Evolutionary conservation across 2,888 invertebrate genomes (phyloP).

Genomic region (Lomographa bimaculata): DNA sequence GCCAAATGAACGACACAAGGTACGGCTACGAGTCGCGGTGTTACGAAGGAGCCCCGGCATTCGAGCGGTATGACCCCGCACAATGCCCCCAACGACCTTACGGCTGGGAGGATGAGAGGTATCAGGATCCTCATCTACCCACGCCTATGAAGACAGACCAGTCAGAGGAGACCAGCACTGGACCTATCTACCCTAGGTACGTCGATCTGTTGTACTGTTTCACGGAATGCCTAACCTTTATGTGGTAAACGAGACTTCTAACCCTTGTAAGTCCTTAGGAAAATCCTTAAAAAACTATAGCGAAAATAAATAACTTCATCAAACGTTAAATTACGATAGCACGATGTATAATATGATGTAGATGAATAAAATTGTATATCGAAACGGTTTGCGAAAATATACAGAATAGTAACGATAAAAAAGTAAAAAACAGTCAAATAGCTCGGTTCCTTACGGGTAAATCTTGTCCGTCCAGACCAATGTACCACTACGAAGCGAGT

Average conservation of each 20-base stretch:
- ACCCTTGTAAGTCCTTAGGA: too few relatives aligned
- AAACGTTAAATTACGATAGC: too few relatives aligned
- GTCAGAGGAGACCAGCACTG: conserved; percentile 86
- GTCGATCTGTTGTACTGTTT: conserved; percentile 42
- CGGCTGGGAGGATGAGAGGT: conserved; percentile 84
- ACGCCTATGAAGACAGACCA: conserved; percentile 88
- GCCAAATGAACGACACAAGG: conserved; percentile 85
- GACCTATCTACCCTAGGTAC: conserved; percentile 90
- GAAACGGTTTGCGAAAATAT: too few relatives aligned
- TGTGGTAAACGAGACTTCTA: conserved; percentile 76
- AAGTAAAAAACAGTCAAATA: too few relatives aligned
- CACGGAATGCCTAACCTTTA: conserved; percentile 34
- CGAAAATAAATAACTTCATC: too few relatives aligned
- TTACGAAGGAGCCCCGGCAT: conserved; percentile 79
- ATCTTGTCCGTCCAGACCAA: conserved; percentile 84
- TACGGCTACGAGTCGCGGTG: conserved; percentile 79
- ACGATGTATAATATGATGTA: too few relatives aligned
- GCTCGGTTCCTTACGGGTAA: conserved; percentile 26
- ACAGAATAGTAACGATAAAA: too few relatives aligned
- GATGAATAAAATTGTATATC: too few relatives aligned
- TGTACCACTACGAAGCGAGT: conserved; percentile 91
- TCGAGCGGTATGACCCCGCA: conserved; percentile 80
- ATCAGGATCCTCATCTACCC: conserved; percentile 83
- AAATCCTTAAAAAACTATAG: too few relatives aligned
- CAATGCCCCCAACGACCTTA: conserved; percentile 78